Evolutionary conservation across 2,888 invertebrate species (phyloP), one percentile per base, ranked within the genome.

Genomic region (Tetropium fuscum): DNA sequence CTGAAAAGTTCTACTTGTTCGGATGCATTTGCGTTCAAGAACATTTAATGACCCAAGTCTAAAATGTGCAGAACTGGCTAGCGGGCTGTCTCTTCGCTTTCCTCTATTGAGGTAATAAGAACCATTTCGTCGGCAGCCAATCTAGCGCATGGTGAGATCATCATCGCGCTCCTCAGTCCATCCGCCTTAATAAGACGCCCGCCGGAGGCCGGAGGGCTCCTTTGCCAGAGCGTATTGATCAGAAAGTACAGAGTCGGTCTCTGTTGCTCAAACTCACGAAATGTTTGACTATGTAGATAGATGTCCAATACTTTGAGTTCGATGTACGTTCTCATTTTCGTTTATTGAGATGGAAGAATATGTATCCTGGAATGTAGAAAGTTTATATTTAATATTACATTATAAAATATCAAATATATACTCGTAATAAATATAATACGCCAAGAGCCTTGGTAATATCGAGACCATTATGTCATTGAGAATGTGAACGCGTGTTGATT

Each of bases 171-270:
- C 70, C 66, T 67, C 65, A 66, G 66, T 70, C 62, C 32, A 4
- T 32, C 10, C 11, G 32, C 10, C 32, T 72, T 74, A 76, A 75
- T 75, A 75, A 32, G n/a, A n/a, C 73, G 73, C 72, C 74, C 70
- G 70, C 73, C 72, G 74, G 74, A 74, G 71, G 73, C 72, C 69
- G 66, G 72, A 73, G 72, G 73, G 38, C 70, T 74, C 71, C 75
- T 73, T 72, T 70, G 72, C 68, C 72, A 72, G 71, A 68, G 64
- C 64, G 74, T 75, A 75, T 75, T 74, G 75, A 75, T 75, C 74
- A 74, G 70, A 58, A 34, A 44, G 18, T 16, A 19, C 58, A 64
- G 63, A 67, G 61, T 59, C 63, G 64, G 64, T 49, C 49, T 49
- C 27, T 15, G 38, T 32, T 11, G n/a, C n/a, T n/a, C n/a, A n/a